phyloP scores from a whole-genome alignment of 2,888 invertebrate species.

The Endotricha flammealis region DNA sequence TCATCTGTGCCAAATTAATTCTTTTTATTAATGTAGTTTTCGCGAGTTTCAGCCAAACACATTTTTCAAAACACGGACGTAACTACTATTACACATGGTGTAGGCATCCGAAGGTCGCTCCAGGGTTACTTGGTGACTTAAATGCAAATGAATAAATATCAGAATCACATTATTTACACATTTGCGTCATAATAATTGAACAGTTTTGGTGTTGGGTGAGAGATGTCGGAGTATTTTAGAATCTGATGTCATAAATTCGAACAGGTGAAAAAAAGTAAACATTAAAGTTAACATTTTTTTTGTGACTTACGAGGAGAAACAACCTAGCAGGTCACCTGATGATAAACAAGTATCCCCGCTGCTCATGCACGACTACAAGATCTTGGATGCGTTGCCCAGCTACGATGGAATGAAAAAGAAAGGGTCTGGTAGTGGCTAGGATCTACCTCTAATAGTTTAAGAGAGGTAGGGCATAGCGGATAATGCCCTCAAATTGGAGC shows the following conservation, averaged over 20 bases:
- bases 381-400: too few relatives aligned
- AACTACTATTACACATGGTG: slow-evolving; percentile 27
- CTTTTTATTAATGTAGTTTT: slow-evolving; percentile 13
- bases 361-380: too few relatives aligned
- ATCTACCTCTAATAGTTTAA: too few relatives aligned
- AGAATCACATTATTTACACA: slow-evolving; percentile 2
- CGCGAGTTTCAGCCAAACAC: slow-evolving; percentile 21
- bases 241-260: slow-evolving; percentile 9
- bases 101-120: slow-evolving; percentile 33
- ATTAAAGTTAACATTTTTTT: too few relatives aligned
- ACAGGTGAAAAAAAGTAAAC: too few relatives aligned
- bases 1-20: slow-evolving; percentile 16
- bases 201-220: slow-evolving; percentile 1
- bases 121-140: slow-evolving; percentile 16
- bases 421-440: too few relatives aligned
- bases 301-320: too few relatives aligned
- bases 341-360: too few relatives aligned
- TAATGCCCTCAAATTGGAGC: too few relatives aligned
- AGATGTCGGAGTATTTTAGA: slow-evolving; percentile 1
- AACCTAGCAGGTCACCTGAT: too few relatives aligned
- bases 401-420: too few relatives aligned
- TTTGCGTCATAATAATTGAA: slow-evolving; percentile 3
- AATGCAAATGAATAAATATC: slow-evolving; percentile 21
- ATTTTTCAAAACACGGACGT: slow-evolving; percentile 29
- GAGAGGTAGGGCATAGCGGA: too few relatives aligned